Base-by-base conservation (phyloP, 2,888 invertebrate species). In the Torymus tubicola region DNA sequence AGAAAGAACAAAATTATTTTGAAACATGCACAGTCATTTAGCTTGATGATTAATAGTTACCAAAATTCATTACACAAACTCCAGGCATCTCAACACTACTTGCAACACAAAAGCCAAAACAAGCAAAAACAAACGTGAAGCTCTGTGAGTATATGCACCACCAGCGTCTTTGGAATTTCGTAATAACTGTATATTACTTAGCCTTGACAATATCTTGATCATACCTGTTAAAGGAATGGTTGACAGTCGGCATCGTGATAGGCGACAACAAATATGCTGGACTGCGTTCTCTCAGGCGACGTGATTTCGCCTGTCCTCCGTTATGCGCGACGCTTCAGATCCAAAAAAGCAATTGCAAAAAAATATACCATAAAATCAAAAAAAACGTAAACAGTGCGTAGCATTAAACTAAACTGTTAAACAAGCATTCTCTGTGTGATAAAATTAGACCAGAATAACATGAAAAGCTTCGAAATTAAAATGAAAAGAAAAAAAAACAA, bases 161-260 rank as follows among this genome's bases (percentile, higher is more conserved):
- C 31, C 31, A 31, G 31, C 31, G 31, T 31, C 8, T 16, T 18
- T 63, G 21, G 14, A 42, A 61, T 60, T 68, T 53, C 31, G 31
- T 31, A 31, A 31, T 31, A 31, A 31, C 31, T 31, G 31, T 31
- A 31, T 79, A 70, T 72, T 73, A 52, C 61, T 64, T 70, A 70
- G 21, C 50, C 65, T 76, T 70, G 58, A 81, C 74, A 78, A 71
- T 80, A 0, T 71, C 52, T 68, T 58, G 52, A 24, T 63, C 82
- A 68, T 93, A 93, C 93, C 93, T 93, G 92, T 92, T 92, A 89
- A 92, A 93, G 86, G 93, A 93, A 85, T 92, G 91, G 84, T 84
- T 87, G 85, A 92, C 90, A 86, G 93, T 89, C 85, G 93, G 93
- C 92, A 93, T 93, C 91, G 92, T 93, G 90, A 93, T 93, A 84